Percentiles rank a stretch among this genome's conserved stretches.
Conservation (phyloP, 2,797 vertebrate species). For the Poliocrania exsul region DNA sequence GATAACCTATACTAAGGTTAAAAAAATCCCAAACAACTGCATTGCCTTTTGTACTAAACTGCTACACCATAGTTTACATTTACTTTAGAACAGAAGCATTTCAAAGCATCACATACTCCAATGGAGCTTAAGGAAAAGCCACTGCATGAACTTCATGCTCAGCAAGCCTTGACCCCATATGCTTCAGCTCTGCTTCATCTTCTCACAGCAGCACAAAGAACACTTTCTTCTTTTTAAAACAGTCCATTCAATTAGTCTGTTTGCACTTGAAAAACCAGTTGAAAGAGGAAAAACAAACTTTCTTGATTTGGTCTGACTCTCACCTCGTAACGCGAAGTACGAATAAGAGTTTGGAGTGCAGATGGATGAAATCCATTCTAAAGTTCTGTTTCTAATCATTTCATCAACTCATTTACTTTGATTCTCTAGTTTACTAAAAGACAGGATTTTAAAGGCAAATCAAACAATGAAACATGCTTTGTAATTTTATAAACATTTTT, state of each 20-base stretch:
- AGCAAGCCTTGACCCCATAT: not conserved
- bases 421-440: not conserved
- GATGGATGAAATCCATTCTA: not conserved
- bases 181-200: not conserved
- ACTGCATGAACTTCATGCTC: not conserved
- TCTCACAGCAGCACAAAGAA: conserved; percentile 16
- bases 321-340: not conserved
- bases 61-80: not conserved
- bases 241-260: not conserved
- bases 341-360: not conserved
- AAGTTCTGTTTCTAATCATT: not conserved
- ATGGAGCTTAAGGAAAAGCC: not conserved
- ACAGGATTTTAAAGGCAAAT: not conserved
- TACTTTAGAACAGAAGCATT: not conserved
- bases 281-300: conserved; percentile 26
- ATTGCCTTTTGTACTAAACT: not conserved
- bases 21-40: not conserved
- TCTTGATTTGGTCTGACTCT: not conserved
- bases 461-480: not conserved
- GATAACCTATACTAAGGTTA: not conserved
- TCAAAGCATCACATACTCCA: not conserved
- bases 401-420: not conserved
- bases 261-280: not conserved
- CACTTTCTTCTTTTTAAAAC: not conserved
- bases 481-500: not conserved